phyloP scores from a whole-genome alignment of 1,140 invertebrate genomes.

The Drosophila nebulosa region DNA sequence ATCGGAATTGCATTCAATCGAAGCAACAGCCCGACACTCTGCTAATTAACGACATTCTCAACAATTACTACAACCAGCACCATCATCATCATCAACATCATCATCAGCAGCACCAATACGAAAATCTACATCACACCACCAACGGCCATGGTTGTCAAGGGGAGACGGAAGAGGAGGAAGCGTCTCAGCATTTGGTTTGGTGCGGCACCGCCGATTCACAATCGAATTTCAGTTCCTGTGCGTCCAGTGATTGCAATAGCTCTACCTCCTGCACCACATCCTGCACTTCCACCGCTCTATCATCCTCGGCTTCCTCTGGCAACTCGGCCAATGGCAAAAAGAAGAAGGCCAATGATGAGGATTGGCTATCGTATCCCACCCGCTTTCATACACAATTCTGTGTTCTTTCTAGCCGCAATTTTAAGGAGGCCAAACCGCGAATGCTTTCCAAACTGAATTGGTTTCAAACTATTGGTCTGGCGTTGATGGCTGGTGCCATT shows the following conservation, averaged over 20 bases:
- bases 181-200: slow-evolving; percentile 88
- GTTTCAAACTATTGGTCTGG: slow-evolving; percentile 89
- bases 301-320: not conserved
- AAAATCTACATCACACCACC: slow-evolving; percentile 40
- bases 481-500: slow-evolving; percentile 88
- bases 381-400: slow-evolving; percentile 90
- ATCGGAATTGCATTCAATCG: slow-evolving; percentile 82
- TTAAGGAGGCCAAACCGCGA: slow-evolving; percentile 88
- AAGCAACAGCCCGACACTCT: slow-evolving; percentile 60
- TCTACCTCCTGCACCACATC: not conserved
- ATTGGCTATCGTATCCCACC: slow-evolving; percentile 87
- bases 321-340: not conserved
- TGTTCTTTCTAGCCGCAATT: slow-evolving; percentile 89
- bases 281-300: not conserved
- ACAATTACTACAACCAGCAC: slow-evolving; percentile 73
- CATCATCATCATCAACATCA: slow-evolving; percentile 26
- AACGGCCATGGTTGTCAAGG: slow-evolving; percentile 42
- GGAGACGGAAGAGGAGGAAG: slow-evolving; percentile 83
- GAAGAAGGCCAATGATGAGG: slow-evolving; percentile 74
- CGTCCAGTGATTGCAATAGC: slow-evolving; percentile 84
- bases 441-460: slow-evolving; percentile 92
- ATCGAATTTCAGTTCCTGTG: slow-evolving; percentile 86
- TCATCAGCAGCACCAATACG: slow-evolving; percentile 50
- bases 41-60: slow-evolving; percentile 70
- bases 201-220: slow-evolving; percentile 83